Conservation (phyloP, 2,888 invertebrate genomes). For the Drosophila robusta region DNA sequence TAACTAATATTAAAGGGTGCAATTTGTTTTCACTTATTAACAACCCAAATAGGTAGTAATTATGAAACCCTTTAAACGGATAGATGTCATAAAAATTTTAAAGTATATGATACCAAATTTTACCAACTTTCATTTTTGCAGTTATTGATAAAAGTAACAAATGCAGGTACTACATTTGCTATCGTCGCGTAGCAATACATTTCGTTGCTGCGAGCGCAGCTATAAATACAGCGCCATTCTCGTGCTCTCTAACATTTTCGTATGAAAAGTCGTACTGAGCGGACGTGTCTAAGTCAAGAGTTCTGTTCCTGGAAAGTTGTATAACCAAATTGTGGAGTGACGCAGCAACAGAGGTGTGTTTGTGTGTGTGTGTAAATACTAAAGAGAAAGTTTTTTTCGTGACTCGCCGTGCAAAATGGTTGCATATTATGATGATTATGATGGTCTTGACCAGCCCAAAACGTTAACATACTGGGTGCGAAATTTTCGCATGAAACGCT, state of each 20-base stretch:
- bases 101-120: not conserved
- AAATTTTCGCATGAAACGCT: conserved; percentile 86
- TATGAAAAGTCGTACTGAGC: conserved; percentile 36
- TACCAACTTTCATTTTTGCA: not conserved
- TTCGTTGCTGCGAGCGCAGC: conserved; percentile 21
- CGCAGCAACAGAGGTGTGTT: conserved; percentile 62
- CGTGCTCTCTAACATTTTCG: conserved; percentile 28
- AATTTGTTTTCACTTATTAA: conserved; percentile 15
- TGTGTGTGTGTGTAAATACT: conserved; percentile 42
- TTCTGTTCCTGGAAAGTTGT: conserved; percentile 40
- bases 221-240: conserved; percentile 46
- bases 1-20: conserved; percentile 19
- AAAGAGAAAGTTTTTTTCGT: conserved; percentile 41
- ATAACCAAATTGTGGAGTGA: conserved; percentile 46
- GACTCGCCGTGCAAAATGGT: conserved; percentile 60
- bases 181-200: conserved; percentile 44
- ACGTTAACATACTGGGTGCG: conserved; percentile 86
- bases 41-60: conserved; percentile 20
- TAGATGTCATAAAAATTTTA: not conserved
- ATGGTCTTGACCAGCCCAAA: conserved; percentile 68
- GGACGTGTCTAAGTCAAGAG: conserved; percentile 20
- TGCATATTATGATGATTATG: conserved; percentile 63
- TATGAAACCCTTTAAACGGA: not conserved
- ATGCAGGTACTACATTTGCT: conserved; percentile 34
- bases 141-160: conserved; percentile 3